These are phyloP conservation scores for Cartodere bifasciata DNA, from an alignment of 2,888 invertebrate genomes.

Conservation along the genomic window DNA sequence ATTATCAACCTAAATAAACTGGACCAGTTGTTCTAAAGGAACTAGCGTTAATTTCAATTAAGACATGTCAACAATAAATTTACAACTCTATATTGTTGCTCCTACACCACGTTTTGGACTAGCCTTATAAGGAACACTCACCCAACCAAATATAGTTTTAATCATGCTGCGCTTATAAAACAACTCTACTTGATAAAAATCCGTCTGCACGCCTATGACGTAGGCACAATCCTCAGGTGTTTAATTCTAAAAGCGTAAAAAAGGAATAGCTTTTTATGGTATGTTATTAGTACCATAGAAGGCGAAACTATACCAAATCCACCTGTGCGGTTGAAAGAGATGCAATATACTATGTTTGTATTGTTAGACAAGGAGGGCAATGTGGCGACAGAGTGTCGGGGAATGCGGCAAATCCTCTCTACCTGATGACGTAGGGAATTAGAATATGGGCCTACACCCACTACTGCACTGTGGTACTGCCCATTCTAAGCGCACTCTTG, in stretches of 20 bases:
- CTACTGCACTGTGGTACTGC: conserved; percentile 12
- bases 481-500: conserved; percentile 13
- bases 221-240: conserved; percentile 27
- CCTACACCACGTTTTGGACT: too few relatives aligned
- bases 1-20: too few relatives aligned
- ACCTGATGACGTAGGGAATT: conserved; percentile 31
- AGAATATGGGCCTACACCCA: conserved; percentile 20
- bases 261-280: conserved; percentile 31
- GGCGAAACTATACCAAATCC: conserved; percentile 23
- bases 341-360: conserved; percentile 12
- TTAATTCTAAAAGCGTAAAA: conserved; percentile 31
- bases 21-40: too few relatives aligned
- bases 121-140: too few relatives aligned
- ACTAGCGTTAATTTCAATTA: too few relatives aligned
- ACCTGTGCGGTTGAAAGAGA: conserved; percentile 24
- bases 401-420: conserved; percentile 36
- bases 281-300: conserved; percentile 28
- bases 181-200: conserved; percentile 5
- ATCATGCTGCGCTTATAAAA: too few relatives aligned
- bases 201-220: conserved; percentile 19
- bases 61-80: too few relatives aligned
- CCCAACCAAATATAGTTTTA: too few relatives aligned
- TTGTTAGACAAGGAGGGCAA: conserved; percentile 22
- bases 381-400: conserved; percentile 34
- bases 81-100: too few relatives aligned